Conservation (phyloP, 2,888 invertebrate species). For the Scaeva pyrastri region DNA sequence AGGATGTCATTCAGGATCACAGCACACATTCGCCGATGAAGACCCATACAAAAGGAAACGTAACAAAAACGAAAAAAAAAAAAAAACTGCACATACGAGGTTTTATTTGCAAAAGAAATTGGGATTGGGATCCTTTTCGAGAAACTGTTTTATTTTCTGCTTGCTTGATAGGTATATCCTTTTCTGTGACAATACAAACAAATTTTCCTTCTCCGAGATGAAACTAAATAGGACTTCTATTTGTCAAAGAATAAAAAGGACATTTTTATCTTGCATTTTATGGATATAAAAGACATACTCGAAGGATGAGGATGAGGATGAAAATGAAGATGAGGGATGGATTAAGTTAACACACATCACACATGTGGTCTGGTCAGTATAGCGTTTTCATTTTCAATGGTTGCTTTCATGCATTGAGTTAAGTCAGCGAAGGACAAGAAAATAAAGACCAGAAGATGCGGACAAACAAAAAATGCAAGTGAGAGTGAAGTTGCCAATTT, state of each 20-base stretch:
- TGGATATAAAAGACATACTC: too few relatives aligned
- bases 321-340: slow-evolving; percentile 11
- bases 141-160: background rate
- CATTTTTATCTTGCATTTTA: slow-evolving; percentile 56
- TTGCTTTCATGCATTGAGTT: slow-evolving; percentile 36
- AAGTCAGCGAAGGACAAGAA: slow-evolving; percentile 13
- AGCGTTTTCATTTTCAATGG: slow-evolving; percentile 58
- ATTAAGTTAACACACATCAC: slow-evolving; percentile 68
- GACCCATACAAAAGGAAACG: background rate
- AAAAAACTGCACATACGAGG: slow-evolving; percentile 48
- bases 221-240: slow-evolving; percentile 69
- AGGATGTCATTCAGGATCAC: slow-evolving; percentile 36
- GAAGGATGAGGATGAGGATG: background rate
- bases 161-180: slow-evolving; percentile 26
- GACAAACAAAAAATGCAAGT: slow-evolving; percentile 53
- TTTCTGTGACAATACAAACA: slow-evolving; percentile 60
- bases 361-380: slow-evolving; percentile 64
- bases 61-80: slow-evolving; percentile 30
- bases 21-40: slow-evolving; percentile 25
- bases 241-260: slow-evolving; percentile 67
- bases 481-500: slow-evolving; percentile 71
- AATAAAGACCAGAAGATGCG: slow-evolving; percentile 2
- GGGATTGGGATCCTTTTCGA: slow-evolving; percentile 43
- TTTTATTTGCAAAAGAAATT: slow-evolving; percentile 72
- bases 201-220: slow-evolving; percentile 64